Evolutionary conservation across 2,113 vertebrate genomes (phyloP), one percentile per base, ranked within the genome.

Genomic region (Phodopus roborovskii): DNA sequence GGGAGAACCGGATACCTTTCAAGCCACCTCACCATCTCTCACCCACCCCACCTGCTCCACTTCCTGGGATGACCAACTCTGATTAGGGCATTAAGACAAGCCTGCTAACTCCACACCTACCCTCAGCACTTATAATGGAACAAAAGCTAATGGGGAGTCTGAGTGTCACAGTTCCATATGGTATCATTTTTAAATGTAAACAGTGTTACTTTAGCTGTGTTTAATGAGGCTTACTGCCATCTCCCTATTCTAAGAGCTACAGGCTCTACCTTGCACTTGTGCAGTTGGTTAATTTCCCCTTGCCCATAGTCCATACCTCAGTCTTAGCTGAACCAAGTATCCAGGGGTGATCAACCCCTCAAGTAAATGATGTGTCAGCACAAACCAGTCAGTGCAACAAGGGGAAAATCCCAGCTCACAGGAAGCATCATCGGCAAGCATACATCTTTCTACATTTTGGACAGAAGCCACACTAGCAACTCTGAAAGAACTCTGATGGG

Each of bases 391-490:
- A 75, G 45, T 33, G 20, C 68, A 56, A 28, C 12, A 17, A 36
- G 84, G 83, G 71, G 19, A 90, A 73, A 42, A 45, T 10, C 53
- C 60, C 39, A 7, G 20, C 53, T 84, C 74, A 11, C 24, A 2
- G 77, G 42, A 88, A 92, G 78, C 78, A 88, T 68, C 39, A 58
- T 10, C 45, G 94, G 39, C 10, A 42, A 42, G 33, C 8, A 84
- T 13, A 36, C 22, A 58, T 60, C 58, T 58, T 45, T 24, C 30
- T 64, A 64, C 73, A 64, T 90, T 62, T 62, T 70, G 92, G 60
- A 96, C 81, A 78, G 85, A 97, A 93, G 79, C 68, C 92, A 94
- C 93, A 94, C 92, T 93, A 88, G 90, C 81, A 92, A 95, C 71
- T 85, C 42, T 79, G 78, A 96, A 96, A 87, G 56, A 87, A 83